Base-by-base conservation (phyloP, 1,140 invertebrate species). In the Bombus fervidus region DNA sequence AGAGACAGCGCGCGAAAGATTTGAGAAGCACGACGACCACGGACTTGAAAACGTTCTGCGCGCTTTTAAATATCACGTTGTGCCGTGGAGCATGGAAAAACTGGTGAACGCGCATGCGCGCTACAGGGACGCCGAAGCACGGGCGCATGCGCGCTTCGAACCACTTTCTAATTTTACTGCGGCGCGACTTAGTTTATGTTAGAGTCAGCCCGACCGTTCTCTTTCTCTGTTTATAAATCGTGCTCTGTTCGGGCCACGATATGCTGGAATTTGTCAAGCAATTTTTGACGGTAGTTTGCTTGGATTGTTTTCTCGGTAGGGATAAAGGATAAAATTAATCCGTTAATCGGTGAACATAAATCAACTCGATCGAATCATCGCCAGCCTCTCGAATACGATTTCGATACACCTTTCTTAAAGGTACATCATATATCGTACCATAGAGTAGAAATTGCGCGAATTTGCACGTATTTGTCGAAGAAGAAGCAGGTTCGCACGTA, bases 111-210 rank as follows among this genome's bases (percentile, higher is more conserved):
- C 81, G 62, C 64, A 47, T 79, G 88, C 62, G 79, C 64, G 2
- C 10, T 15, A n/a, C 41, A 22, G 31, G 22, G 66, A 47, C 76
- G 47, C 39, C 25, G 25, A 22, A 3, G 81, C 85, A 59, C 71
- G 18, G 31, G 72, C 81, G 82, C 83, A 80, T 83, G 87, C 86
- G 85, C 87, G 25, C 43, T 37, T 0, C 28, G 41, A 43, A 74
- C 37, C 86, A 80, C 88, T 90, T 90, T 91, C 86, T 90, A 91
- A 89, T 84, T 91, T 91, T 90, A 85, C 77, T 9, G 89, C 83
- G 80, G n/a, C 73, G 77, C 73, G 59, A 59, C 28, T 78, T 64
- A 64, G 79, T 88, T 88, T 86, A 83, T 41, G 72, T 43, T 47
- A 39, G 53, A 78, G 79, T 83, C 83, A 75, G 3, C 37, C 39